Evolutionary conservation across 2,888 invertebrate genomes (phyloP).

Genomic region (Acholoe squamosa): DNA sequence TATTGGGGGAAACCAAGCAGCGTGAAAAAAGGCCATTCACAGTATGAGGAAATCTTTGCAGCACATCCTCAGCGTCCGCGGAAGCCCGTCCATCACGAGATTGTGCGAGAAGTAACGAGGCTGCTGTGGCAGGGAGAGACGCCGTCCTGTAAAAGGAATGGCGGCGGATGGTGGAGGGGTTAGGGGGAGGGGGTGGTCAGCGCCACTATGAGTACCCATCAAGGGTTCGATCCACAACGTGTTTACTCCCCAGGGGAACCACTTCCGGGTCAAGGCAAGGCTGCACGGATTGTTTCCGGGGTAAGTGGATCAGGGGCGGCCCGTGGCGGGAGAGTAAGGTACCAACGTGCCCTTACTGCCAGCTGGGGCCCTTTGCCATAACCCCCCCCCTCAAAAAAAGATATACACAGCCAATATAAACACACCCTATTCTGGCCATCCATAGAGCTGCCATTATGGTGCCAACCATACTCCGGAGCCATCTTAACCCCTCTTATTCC

Average conservation of each 20-base stretch:
- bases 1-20: too few species aligned
- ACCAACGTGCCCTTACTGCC: conserved; percentile 15
- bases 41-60: too few species aligned
- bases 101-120: background rate
- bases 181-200: background rate
- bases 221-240: background rate
- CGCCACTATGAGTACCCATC: background rate
- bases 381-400: too few species aligned
- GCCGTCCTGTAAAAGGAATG: background rate
- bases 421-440: too few species aligned
- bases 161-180: background rate
- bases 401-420: too few species aligned
- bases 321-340: background rate
- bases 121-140: background rate
- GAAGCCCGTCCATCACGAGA: background rate
- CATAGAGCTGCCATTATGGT: too few species aligned
- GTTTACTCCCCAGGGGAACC: conserved; percentile 17
- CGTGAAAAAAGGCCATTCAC: too few species aligned
- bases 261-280: background rate
- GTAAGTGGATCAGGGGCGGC: background rate
- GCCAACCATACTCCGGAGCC: too few species aligned
- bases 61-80: too few species aligned
- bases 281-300: conserved; percentile 19
- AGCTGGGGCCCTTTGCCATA: background rate
- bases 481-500: too few species aligned